Evolutionary conservation across 2,888 invertebrate genomes (phyloP).

Genomic region (Acrocera orbiculus): DNA sequence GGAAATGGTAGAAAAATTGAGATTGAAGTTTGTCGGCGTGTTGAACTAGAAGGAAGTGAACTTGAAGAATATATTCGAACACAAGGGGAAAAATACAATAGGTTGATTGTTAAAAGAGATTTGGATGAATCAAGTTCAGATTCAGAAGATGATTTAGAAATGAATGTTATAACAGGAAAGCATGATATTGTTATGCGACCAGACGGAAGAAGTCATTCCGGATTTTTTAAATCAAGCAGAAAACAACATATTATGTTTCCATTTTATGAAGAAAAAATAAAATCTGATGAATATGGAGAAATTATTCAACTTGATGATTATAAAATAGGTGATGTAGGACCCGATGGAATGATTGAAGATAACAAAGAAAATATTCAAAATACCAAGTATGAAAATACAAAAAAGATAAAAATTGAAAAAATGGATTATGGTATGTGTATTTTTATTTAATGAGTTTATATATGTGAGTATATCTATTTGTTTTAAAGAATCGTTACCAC

Average conservation of each 20-base stretch:
- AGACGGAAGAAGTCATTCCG: slow-evolving; percentile 47
- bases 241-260: slow-evolving; percentile 96
- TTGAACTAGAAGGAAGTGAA: slow-evolving; percentile 60
- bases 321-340: slow-evolving; percentile 53
- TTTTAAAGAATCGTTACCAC: slow-evolving; percentile 28
- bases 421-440: slow-evolving; percentile 8
- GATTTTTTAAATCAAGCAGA: slow-evolving; percentile 76
- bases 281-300: slow-evolving; percentile 93
- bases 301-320: slow-evolving; percentile 86
- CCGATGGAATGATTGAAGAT: slow-evolving; percentile 17
- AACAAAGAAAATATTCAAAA: slow-evolving; percentile 22
- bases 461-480: too few relatives aligned
- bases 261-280: slow-evolving; percentile 75
- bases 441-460: background rate
- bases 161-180: slow-evolving; percentile 66
- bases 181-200: slow-evolving; percentile 79
- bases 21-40: slow-evolving; percentile 47
- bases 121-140: slow-evolving; percentile 60
- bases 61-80: slow-evolving; percentile 56
- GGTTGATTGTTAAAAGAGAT: slow-evolving; percentile 35
- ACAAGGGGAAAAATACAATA: slow-evolving; percentile 37
- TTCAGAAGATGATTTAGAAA: slow-evolving; percentile 64
- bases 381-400: slow-evolving; percentile 15
- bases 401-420: slow-evolving; percentile 14
- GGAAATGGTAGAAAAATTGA: slow-evolving; percentile 51